phyloP scores from a whole-genome alignment of 2,888 invertebrate species.

The Ommatoiulus sabulosus region DNA sequence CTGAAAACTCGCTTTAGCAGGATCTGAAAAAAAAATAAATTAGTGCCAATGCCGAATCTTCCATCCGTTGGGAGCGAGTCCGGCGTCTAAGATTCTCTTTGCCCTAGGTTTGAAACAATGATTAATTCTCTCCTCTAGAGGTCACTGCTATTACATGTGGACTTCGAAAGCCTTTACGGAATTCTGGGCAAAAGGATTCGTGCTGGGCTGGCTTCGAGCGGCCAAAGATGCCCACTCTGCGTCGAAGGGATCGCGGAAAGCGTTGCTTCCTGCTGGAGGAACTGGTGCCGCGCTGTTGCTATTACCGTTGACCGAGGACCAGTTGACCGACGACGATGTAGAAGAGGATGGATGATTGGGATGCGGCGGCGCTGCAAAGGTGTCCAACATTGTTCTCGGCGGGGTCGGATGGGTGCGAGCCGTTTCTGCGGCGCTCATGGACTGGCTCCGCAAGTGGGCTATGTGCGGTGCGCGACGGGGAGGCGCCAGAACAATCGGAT shows the following conservation, averaged over 20 bases:
- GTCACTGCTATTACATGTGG: slow-evolving; percentile 69
- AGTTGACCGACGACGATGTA: slow-evolving; percentile 50
- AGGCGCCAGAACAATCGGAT: slow-evolving; percentile 60
- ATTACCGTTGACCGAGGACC: slow-evolving; percentile 50
- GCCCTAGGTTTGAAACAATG: too few relatives aligned
- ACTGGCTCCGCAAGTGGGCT: slow-evolving; percentile 70
- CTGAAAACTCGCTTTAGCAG: neutral
- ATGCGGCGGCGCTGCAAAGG: slow-evolving; percentile 57
- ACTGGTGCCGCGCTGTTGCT: slow-evolving; percentile 48
- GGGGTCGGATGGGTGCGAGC: slow-evolving; percentile 57
- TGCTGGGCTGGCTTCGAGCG: slow-evolving; percentile 70
- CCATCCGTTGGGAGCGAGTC: neutral
- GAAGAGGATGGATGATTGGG: neutral
- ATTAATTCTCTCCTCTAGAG: neutral
- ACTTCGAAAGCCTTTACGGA: slow-evolving; percentile 74
- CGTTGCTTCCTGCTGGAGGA: neutral
- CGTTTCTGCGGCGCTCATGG: slow-evolving; percentile 69
- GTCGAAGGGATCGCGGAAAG: slow-evolving; percentile 78
- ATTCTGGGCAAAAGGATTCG: slow-evolving; percentile 74
- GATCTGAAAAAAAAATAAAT: neutral
- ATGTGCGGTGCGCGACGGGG: slow-evolving; percentile 73
- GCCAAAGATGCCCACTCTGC: slow-evolving; percentile 84
- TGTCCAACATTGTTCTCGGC: slow-evolving; percentile 58
- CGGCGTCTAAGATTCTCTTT: neutral
- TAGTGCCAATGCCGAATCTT: neutral